phyloP scores from a whole-genome alignment of 2,888 invertebrate species.

The Epinotia ramella region DNA sequence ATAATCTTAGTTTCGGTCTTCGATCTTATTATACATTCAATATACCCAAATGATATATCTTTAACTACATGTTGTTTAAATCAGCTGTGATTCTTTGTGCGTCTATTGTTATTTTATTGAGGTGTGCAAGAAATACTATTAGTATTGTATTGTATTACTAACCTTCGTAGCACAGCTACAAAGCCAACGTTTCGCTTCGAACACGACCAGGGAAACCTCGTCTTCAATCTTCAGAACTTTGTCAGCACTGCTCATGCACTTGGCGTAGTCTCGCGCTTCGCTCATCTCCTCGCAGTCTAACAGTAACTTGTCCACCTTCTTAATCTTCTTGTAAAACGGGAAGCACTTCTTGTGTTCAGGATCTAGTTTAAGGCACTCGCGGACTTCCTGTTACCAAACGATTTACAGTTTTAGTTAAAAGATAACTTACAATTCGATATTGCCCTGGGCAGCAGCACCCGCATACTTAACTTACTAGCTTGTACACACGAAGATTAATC shows the following conservation, averaged over 20 bases:
- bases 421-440: too few relatives aligned
- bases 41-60: too few relatives aligned
- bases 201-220: conserved; percentile 89
- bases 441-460: too few relatives aligned
- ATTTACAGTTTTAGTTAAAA: not conserved
- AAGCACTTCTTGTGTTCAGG: conserved; percentile 99
- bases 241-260: conserved; percentile 89
- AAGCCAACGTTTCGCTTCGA: conserved; percentile 90
- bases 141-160: not conserved
- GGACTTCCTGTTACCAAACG: conserved; percentile 87
- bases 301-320: conserved; percentile 94
- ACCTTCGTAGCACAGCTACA: conserved; percentile 91
- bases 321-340: conserved; percentile 97
- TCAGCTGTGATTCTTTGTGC: too few relatives aligned
- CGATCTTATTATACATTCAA: too few relatives aligned
- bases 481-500: too few relatives aligned
- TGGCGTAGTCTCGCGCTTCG: conserved; percentile 86
- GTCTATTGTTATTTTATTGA: not conserved
- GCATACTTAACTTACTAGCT: too few relatives aligned
- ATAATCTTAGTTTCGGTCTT: too few relatives aligned
- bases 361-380: conserved; percentile 98
- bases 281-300: conserved; percentile 87
- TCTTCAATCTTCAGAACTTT: conserved; percentile 89
- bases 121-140: not conserved
- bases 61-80: too few relatives aligned